phyloP scores from a whole-genome alignment of 2,113 vertebrate species.

The Carlito syrichta region DNA sequence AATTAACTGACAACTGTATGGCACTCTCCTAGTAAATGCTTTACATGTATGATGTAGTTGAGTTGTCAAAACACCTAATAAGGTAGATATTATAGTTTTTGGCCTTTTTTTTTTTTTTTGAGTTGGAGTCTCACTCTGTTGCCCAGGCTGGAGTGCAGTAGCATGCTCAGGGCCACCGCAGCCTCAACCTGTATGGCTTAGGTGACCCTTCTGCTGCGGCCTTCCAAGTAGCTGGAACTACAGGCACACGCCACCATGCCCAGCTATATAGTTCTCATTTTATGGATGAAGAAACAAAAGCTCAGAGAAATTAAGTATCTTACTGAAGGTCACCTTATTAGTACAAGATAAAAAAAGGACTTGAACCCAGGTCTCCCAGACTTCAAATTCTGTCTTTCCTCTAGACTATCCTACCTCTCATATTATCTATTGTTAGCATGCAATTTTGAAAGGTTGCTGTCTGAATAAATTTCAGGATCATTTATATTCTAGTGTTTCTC shows the following conservation, averaged over 20 bases:
- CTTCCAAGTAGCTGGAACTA: too few species aligned
- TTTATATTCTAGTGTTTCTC: not conserved
- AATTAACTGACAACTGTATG: not conserved
- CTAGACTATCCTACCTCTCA: not conserved
- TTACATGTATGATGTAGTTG: not conserved
- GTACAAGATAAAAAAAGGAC: not conserved
- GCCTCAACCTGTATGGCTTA: too few species aligned
- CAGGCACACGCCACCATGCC: too few species aligned
- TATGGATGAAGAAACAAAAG: not conserved
- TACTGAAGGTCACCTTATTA: not conserved
- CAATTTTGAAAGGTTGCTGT: constrained; percentile 30
- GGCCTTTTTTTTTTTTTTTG: too few species aligned
- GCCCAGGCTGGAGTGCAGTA: too few species aligned
- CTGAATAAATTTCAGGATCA: constrained; percentile 16
- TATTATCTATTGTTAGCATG: not conserved
- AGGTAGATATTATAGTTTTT: not conserved
- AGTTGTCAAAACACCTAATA: not conserved
- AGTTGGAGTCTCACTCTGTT: too few species aligned
- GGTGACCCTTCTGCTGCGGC: too few species aligned
- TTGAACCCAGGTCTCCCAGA: not conserved
- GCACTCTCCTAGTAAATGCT: not conserved
- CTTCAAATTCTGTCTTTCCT: constrained; percentile 20
- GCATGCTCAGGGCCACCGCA: too few species aligned
- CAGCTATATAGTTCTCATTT: constrained; percentile 22
- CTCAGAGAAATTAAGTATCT: not conserved